phyloP scores from a whole-genome alignment of 2,797 vertebrate species.

The Ammospiza maritima region DNA sequence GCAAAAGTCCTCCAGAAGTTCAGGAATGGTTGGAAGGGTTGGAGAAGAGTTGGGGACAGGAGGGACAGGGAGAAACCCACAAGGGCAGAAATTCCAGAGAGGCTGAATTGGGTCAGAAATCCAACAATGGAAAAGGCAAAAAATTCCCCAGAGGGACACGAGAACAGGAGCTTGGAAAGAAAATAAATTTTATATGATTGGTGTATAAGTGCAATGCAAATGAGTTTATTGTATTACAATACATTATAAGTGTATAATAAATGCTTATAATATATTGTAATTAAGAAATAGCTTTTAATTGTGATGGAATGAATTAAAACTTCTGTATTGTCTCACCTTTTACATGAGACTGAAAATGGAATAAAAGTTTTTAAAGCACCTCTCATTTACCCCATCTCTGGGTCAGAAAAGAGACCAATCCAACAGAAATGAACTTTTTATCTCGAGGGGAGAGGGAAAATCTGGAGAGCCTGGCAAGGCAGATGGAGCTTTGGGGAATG shows the following conservation, averaged over 20 bases:
- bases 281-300: background rate
- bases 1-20: background rate
- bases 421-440: background rate
- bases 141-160: background rate
- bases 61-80: background rate
- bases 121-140: background rate
- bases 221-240: background rate
- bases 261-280: background rate
- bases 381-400: background rate
- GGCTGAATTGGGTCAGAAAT: background rate
- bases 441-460: background rate
- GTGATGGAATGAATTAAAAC: rapidly evolving
- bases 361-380: background rate
- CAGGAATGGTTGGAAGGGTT: background rate
- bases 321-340: background rate
- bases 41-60: background rate
- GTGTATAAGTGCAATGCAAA: background rate
- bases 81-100: background rate
- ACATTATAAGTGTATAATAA: background rate
- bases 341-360: background rate
- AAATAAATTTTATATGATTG: background rate
- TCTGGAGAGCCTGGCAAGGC: background rate
- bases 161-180: background rate
- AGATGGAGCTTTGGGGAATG: background rate
- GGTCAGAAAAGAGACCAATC: background rate